A percentile compares a stretch with the other conserved stretches of the same genome.
phyloP scores from a whole-genome alignment of 2,888 invertebrate species.

The Agrilus cyanescens region DNA sequence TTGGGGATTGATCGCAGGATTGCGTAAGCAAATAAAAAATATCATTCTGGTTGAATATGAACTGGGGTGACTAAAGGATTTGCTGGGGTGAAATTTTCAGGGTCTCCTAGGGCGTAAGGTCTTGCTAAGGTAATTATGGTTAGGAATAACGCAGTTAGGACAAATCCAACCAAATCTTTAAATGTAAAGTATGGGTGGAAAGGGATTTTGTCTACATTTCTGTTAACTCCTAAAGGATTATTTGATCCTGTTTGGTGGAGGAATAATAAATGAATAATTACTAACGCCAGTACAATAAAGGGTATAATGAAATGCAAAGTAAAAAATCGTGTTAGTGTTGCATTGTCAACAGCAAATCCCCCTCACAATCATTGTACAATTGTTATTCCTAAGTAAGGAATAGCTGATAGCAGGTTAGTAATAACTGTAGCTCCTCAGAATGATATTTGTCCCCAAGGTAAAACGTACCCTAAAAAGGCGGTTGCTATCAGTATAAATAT shows the following conservation, averaged over 20 bases:
- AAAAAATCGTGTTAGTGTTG: slow-evolving; percentile 67
- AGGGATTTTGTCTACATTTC: slow-evolving; percentile 54
- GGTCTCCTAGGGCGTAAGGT: slow-evolving; percentile 53
- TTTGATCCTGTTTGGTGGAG: slow-evolving; percentile 57
- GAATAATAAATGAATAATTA: slow-evolving; percentile 52
- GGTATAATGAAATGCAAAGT: slow-evolving; percentile 62
- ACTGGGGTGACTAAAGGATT: slow-evolving; percentile 55
- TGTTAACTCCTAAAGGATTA: slow-evolving; percentile 53
- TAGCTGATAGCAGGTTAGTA: slow-evolving; percentile 58
- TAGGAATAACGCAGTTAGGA: slow-evolving; percentile 43
- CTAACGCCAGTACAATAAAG: slow-evolving; percentile 50
- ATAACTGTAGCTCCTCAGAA: slow-evolving; percentile 74
- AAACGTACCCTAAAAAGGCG: slow-evolving; percentile 66
- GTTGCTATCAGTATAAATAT: slow-evolving; percentile 57
- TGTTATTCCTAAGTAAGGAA: slow-evolving; percentile 52
- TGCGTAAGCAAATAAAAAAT: slow-evolving; percentile 72
- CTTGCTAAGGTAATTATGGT: slow-evolving; percentile 39
- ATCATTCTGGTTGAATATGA: slow-evolving; percentile 76
- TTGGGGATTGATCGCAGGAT: slow-evolving; percentile 71
- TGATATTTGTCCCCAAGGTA: slow-evolving; percentile 73
- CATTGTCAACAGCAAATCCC: slow-evolving; percentile 61
- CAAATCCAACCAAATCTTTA: slow-evolving; percentile 52
- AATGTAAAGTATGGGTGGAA: slow-evolving; percentile 55
- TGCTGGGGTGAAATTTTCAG: slow-evolving; percentile 63
- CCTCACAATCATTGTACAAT: slow-evolving; percentile 65